Conservation (phyloP, 2,113 vertebrate genomes). For the Brachionichthys hirsutus region DNA sequence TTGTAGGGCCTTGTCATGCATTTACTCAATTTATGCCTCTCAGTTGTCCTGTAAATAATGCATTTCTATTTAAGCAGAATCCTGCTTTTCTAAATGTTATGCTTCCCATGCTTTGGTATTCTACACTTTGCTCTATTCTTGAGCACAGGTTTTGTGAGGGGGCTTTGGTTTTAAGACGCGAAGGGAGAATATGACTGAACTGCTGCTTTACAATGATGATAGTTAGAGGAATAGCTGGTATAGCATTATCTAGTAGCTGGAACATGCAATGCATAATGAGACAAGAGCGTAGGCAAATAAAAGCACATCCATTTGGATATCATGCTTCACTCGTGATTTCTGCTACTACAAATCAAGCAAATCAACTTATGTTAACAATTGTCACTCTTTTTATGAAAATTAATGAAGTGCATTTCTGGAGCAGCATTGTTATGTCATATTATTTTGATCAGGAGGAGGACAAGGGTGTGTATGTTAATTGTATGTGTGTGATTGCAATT, state of each 20-base stretch:
- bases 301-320: slow-evolving; percentile 1
- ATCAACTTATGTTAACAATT: neutral
- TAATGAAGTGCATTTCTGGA: neutral
- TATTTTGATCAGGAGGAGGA: too few relatives aligned
- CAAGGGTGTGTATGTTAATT: neutral
- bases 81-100: slow-evolving; percentile 51
- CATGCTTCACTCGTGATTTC: too few relatives aligned
- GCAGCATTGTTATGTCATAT: too few relatives aligned
- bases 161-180: slow-evolving; percentile 60
- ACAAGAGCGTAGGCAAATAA: slow-evolving; percentile 11
- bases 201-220: slow-evolving; percentile 64
- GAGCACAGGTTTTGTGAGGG: slow-evolving; percentile 57
- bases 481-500: slow-evolving; percentile 8
- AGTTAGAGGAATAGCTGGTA: slow-evolving; percentile 41
- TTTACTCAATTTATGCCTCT: slow-evolving; percentile 68
- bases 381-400: neutral
- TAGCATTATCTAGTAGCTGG: slow-evolving; percentile 39
- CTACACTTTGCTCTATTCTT: slow-evolving; percentile 49
- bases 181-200: slow-evolving; percentile 59
- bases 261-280: slow-evolving; percentile 34
- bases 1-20: slow-evolving; percentile 62
- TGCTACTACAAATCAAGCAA: neutral
- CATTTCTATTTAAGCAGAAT: slow-evolving; percentile 61
- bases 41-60: slow-evolving; percentile 74
- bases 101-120: slow-evolving; percentile 63